Percentiles rank a stretch among this genome's conserved stretches.
Evolutionary conservation across 2,888 invertebrate species (phyloP).

Genomic region (Spilarctia lutea): DNA sequence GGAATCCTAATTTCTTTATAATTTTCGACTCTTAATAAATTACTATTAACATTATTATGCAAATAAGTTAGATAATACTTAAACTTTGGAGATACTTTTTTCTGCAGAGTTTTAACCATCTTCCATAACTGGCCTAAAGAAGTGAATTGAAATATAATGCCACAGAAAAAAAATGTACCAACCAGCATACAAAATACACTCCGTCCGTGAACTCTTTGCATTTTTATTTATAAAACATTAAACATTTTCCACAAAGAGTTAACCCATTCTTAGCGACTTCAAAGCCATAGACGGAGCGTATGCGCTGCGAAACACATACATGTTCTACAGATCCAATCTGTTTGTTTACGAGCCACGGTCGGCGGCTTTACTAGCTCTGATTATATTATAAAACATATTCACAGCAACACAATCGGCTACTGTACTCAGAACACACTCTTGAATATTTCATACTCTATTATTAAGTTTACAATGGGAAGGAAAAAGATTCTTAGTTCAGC

Average conservation of each 20-base stretch:
- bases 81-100: background rate
- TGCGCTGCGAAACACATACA: constrained; percentile 62
- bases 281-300: constrained; percentile 31
- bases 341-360: constrained; percentile 73
- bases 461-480: constrained; percentile 22
- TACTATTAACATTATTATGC: background rate
- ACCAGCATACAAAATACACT: background rate
- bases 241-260: constrained; percentile 5
- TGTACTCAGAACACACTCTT: constrained; percentile 14
- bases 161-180: background rate
- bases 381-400: constrained; percentile 58
- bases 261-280: constrained; percentile 34
- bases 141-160: background rate
- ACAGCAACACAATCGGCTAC: constrained; percentile 24
- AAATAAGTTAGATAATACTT: background rate
- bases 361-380: constrained; percentile 63
- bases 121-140: background rate
- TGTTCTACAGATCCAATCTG: constrained; percentile 76
- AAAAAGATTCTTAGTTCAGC: constrained; percentile 17
- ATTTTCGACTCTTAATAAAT: too few relatives aligned
- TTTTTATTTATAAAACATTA: background rate
- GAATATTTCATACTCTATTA: constrained; percentile 18
- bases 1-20: too few relatives aligned
- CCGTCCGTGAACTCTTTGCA: background rate
- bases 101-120: background rate